Percentiles rank a stretch among this genome's conserved stretches.
Conservation (phyloP, 2,888 invertebrate genomes). For the Oxystoma pomonae region DNA sequence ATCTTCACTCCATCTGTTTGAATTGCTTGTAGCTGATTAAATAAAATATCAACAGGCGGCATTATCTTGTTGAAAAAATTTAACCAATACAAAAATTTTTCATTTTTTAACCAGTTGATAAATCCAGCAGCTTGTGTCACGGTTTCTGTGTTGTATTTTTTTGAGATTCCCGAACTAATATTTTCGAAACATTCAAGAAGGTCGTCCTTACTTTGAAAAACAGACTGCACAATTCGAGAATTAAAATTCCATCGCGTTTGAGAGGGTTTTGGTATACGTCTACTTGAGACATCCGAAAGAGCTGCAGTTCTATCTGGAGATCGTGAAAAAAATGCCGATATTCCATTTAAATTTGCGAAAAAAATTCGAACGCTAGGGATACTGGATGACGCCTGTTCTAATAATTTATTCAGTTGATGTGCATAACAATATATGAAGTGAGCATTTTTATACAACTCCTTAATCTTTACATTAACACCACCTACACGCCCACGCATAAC, state of each 20-base stretch:
- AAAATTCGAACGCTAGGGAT: conserved; percentile 15
- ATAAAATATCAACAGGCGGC: conserved; percentile 11
- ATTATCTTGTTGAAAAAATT: conserved; percentile 4
- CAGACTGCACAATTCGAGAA: neutral
- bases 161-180: conserved; percentile 1
- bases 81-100: conserved; percentile 6
- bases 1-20: conserved; percentile 3
- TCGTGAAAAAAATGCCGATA: conserved; percentile 16
- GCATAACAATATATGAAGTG: conserved; percentile 23
- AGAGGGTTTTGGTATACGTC: neutral
- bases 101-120: conserved; percentile 1
- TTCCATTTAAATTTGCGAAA: conserved; percentile 19
- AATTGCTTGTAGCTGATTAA: conserved; percentile 4
- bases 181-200: conserved; percentile 9
- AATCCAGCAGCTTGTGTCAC: conserved; percentile 8
- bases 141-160: conserved; percentile 6
- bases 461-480: conserved; percentile 17
- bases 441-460: conserved; percentile 14
- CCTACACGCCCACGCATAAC: conserved; percentile 17
- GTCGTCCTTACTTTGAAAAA: conserved; percentile 4
- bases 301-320: conserved; percentile 8
- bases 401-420: conserved; percentile 19
- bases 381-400: conserved; percentile 16
- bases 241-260: conserved; percentile 8
- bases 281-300: neutral